Base-by-base conservation (phyloP, 2,113 vertebrate species). In the Deroptyus accipitrinus region DNA sequence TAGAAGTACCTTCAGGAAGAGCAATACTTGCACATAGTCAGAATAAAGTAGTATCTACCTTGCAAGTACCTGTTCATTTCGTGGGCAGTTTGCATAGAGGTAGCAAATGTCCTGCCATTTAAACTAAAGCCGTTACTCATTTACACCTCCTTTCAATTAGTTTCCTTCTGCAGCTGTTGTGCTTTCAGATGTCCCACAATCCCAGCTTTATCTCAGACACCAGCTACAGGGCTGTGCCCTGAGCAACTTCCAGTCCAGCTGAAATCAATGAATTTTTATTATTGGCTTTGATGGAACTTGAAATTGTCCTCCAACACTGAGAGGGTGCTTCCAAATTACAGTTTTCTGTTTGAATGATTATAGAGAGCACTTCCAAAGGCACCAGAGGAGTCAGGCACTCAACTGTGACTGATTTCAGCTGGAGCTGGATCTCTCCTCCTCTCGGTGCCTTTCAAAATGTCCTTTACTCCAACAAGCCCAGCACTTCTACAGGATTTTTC, bases 271-370 rank as follows among this genome's bases (percentile, higher is more conserved):
- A 4, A 8, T 68, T 55, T 88, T 79, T 91, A 82, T 73, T 83
- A 66, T 5, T 93, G 89, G 77, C 72, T 93, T 81, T 0, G 1
- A 54, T 33, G 63, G 70, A 86, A 94, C 63, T 87, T 75, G 35
- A 72, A 83, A 89, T 77, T 63, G 44, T 72, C 42, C 83, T 85
- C 69, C 0, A 2, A 87, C 67, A 85, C 73, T 6, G 16, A 79
- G 52, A 92, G 85, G 82, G 67, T 52, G 59, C 74, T 85, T 88
- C 74, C 74, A 86, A 90, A 94, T 79, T 9, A 92, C 0, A 83
- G 69, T 93, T 86, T 95, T 83, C 64, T 96, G 61, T 93, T 85
- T 83, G 86, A 86, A 72, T 61, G 78, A 90, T 86, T 91, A 85
- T 4, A 80, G 52, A 44, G 49, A 83, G 51, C 39, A 54, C 54